Base-by-base conservation (phyloP, 2,888 invertebrate species). In the Drosophila infuscata region DNA sequence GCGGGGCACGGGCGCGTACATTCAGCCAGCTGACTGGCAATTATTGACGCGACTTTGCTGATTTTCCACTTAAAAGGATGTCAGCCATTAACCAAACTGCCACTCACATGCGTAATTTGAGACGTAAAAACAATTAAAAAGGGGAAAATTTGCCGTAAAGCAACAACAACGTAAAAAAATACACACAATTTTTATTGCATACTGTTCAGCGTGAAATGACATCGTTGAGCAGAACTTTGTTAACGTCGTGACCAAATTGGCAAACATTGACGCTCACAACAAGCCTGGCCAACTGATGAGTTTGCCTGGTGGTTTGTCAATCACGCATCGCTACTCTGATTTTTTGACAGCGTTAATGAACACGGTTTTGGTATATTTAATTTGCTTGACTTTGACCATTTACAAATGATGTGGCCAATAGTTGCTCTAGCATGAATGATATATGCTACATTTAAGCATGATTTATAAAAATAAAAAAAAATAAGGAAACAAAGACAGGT, bases 81-180 rank as follows among this genome's bases (percentile, higher is more conserved):
- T 75, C 83, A 75, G 81, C 82, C 68, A 83, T 83, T 82, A 83
- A 81, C 62, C 82, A 53, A 79, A 79, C 56, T 74, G 81, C 65
- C 78, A 76, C 67, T 70, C 79, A 69, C 51, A 68, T 64, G 59
- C 66, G 74, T 83, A 60, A 81, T 81, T 67, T 63, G 77, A 74
- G 81, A 65, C 52, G 62, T 70, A 65, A 29, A 66, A 65, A 69
- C 81, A 81, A 74, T 74, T 76, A 74, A 73, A 76, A 73, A 38
- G 49, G 25, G 17, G 25, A 36, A 49, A 63, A 53, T 41, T 29
- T 29, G 32, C 36, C n/a, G 41, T 20, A 15, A 20, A 61, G 6
- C n/a, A 25, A 46, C 15, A 20, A 12, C 20, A 20, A 4, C 9
- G n/a, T n/a, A 11, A n/a, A 12, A 35, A 35, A 35, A 15, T 5